These are phyloP conservation scores for Dasyornis broadbenti DNA, from an alignment of 2,113 vertebrate species.

Conservation along the genomic window DNA sequence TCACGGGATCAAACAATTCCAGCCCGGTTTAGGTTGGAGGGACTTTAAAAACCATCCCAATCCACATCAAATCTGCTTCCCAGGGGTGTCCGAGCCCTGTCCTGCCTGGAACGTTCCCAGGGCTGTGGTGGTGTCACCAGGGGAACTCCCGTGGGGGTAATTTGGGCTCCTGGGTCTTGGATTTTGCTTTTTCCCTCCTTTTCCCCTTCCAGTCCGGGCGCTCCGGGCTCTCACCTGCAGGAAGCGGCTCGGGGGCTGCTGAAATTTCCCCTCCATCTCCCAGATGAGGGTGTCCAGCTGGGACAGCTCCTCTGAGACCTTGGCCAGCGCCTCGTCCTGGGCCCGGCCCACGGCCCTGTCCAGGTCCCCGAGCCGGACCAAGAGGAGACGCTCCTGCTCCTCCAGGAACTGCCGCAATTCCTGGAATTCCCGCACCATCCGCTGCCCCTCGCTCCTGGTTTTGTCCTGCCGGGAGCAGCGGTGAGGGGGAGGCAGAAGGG, in stretches of 20 bases:
- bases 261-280: constrained; percentile 28
- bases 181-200: not conserved
- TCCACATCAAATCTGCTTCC: no score
- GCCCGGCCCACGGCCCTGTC: not conserved
- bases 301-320: not conserved
- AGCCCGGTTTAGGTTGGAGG: not conserved
- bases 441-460: not conserved
- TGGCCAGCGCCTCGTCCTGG: not conserved
- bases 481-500: not conserved
- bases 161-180: not conserved
- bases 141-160: not conserved
- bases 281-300: not conserved
- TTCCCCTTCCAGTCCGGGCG: not conserved
- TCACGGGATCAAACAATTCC: not conserved
- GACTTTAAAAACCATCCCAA: not conserved
- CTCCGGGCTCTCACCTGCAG: not conserved
- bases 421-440: not conserved
- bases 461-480: not conserved
- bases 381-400: not conserved
- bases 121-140: not conserved
- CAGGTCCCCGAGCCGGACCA: not conserved
- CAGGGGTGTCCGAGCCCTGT: not conserved
- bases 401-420: not conserved
- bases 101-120: not conserved
- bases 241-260: not conserved